A percentile compares a stretch with the other conserved stretches of the same genome.
Evolutionary conservation across 2,113 vertebrate genomes (phyloP).

Genomic region (Butastur rufipennis): DNA sequence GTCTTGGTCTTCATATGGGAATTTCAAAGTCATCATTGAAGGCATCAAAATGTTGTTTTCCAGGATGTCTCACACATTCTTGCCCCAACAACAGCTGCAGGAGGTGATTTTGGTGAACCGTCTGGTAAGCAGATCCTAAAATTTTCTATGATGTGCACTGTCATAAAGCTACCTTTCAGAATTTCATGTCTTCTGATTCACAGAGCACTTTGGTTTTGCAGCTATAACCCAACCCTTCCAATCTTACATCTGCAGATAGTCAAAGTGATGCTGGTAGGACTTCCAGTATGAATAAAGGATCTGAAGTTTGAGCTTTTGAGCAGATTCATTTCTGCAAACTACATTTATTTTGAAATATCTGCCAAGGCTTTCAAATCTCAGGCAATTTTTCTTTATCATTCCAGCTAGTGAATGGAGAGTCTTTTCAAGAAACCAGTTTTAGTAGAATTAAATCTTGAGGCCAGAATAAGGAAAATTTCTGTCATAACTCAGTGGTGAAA

Average conservation of each 20-base stretch:
- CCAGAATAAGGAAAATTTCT: neutral
- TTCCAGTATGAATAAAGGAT: neutral
- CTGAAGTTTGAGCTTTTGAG: neutral
- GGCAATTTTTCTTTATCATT: neutral
- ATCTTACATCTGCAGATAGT: neutral
- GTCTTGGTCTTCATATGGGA: neutral
- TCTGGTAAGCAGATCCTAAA: conserved; percentile 70
- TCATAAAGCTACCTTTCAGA: neutral
- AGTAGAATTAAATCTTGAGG: neutral
- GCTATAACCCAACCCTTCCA: neutral
- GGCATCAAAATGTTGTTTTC: conserved; percentile 17
- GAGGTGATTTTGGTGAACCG: conserved; percentile 73
- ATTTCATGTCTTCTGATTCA: neutral
- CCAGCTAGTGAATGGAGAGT: neutral
- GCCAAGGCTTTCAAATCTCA: neutral
- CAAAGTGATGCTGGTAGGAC: neutral
- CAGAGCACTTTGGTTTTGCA: neutral
- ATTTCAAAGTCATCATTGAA: neutral
- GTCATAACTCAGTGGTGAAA: neutral
- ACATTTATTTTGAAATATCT: neutral
- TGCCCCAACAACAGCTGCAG: conserved; percentile 61
- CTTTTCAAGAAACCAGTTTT: neutral
- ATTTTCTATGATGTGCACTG: neutral
- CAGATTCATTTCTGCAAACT: neutral
- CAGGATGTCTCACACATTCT: conserved; percentile 76